phyloP scores from a whole-genome alignment of 2,113 vertebrate species.

The Regulus satrapa region DNA sequence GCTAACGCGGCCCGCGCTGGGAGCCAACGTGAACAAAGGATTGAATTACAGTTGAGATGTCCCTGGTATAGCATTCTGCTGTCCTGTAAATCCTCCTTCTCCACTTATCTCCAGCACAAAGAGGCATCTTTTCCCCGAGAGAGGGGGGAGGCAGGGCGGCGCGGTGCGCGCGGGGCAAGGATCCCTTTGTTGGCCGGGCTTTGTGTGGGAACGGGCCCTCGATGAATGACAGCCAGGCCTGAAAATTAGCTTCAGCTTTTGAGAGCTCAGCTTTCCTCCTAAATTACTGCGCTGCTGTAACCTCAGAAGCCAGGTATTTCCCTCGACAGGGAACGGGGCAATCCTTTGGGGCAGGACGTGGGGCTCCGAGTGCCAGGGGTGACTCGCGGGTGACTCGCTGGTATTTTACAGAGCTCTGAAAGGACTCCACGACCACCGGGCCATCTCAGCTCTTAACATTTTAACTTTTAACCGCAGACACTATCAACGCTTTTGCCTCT shows the following conservation, averaged over 20 bases:
- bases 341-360: background rate
- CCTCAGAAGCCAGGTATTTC: conserved; percentile 52
- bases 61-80: background rate
- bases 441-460: background rate
- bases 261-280: conserved; percentile 39
- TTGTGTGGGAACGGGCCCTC: background rate
- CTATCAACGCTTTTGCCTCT: background rate
- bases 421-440: background rate
- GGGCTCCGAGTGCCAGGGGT: background rate
- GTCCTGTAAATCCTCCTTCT: conserved; percentile 26
- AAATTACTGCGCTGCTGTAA: conserved; percentile 28
- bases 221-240: conserved; percentile 45
- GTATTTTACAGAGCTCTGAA: background rate
- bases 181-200: conserved; percentile 30
- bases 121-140: background rate
- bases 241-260: conserved; percentile 21
- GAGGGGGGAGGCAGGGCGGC: background rate
- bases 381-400: background rate
- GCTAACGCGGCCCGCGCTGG: background rate
- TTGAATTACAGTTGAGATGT: conserved; percentile 35
- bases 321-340: background rate
- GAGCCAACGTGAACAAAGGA: background rate
- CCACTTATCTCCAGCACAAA: conserved; percentile 40
- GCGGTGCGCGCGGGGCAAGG: rapidly evolving
- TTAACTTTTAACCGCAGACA: background rate